Evolutionary conservation across 1,140 invertebrate species (phyloP), one percentile per base, ranked within the genome.

Genomic region (Macrostomum lignano): DNA sequence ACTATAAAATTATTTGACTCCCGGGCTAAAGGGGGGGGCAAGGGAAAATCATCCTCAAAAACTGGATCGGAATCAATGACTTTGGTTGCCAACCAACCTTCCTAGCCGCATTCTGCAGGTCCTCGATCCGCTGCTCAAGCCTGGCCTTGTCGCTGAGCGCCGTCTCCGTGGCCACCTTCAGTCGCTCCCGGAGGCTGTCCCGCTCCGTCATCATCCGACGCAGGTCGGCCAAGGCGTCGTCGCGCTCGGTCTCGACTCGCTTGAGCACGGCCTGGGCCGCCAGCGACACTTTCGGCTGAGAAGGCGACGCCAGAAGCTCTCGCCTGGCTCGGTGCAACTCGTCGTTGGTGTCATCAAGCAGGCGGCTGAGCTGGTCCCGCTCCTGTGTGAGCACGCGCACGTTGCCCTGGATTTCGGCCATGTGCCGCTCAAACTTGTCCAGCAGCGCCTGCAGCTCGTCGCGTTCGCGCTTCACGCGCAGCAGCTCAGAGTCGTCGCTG

Each of bases 131-230:
- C 36, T 57, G 52, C 33, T 56, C 52, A 11, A 57, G 39, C 23
- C 46, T 44, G 23, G 49, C 49, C 36, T 49, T 43, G 32, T 66
- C 64, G 21, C 44, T 47, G 13, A 60, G 49, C 25, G 65, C 60
- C 11, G 55, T 45, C 38, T 65, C 63, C 20, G 59, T 60, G 21
- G 61, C 56, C 14, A 51, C 47, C 44, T 52, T 48, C 17, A 57
- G 40, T 19, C 54, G 39, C 38, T 57, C 54, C 34, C 49, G 38
- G 5, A 58, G 40, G 34, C 48, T 51, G 35, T 58, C 55, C 17
- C 52, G 40, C 36, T 58, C 55, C 10, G 49, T 51, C 7, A 45
- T 44, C 35, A 52, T 42, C 17, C 48, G 38, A 7, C 51, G 39
- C 2, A 54, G 41, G 31, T 57, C 54, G 20, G 45, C 38, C 2